Evolutionary conservation across 2,797 vertebrate genomes (phyloP).

Genomic region (Calcarius lapponicus): DNA sequence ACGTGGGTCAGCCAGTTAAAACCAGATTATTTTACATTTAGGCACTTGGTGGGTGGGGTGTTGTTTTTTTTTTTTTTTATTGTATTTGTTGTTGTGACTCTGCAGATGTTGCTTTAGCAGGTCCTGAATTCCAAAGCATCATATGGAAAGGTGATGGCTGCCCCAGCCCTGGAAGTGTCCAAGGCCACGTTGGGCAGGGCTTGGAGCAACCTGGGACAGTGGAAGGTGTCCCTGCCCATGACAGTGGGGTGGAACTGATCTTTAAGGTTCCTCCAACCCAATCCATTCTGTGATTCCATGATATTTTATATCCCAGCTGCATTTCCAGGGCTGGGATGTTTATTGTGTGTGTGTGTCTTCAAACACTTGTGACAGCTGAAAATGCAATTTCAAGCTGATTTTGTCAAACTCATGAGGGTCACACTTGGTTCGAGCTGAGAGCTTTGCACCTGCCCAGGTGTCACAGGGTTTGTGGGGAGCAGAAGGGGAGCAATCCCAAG

Average conservation of each 20-base stretch:
- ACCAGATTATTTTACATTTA: background rate
- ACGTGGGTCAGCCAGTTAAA: background rate
- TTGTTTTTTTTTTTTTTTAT: rapidly evolving
- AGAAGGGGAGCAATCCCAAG: rapidly evolving
- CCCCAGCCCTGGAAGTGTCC: background rate
- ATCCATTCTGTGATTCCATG: background rate
- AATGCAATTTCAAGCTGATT: background rate
- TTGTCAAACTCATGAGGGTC: background rate
- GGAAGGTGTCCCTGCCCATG: background rate
- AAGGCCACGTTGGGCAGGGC: rapidly evolving
- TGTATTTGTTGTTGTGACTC: background rate
- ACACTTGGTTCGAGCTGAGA: rapidly evolving
- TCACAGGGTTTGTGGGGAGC: background rate
- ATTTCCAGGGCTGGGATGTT: background rate
- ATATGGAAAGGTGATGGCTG: background rate
- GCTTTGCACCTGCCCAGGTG: background rate
- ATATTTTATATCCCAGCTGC: background rate
- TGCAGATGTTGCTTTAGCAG: background rate
- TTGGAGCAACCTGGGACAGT: background rate
- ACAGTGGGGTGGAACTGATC: background rate
- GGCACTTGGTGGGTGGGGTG: background rate
- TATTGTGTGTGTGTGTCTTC: rapidly evolving
- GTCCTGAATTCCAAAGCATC: background rate
- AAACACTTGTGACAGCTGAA: rapidly evolving
- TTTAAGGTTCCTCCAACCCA: background rate